These are phyloP conservation scores for Plestiodon gilberti DNA, from an alignment of 2,113 vertebrate genomes.

Conservation along the genomic window DNA sequence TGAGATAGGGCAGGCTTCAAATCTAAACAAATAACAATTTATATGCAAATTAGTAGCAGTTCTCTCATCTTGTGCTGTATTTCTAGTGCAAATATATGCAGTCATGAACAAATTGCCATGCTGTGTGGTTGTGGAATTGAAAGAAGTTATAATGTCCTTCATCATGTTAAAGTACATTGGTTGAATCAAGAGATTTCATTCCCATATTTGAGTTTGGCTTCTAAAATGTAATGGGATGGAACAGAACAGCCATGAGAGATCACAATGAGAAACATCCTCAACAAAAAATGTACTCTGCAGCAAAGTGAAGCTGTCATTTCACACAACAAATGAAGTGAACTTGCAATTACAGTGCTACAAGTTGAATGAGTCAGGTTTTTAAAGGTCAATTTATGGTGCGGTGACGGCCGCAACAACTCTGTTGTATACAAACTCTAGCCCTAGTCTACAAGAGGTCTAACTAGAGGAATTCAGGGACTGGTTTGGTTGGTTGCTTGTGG, in stretches of 20 bases:
- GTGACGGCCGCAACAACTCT: background rate
- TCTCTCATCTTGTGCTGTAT: too few relatives aligned
- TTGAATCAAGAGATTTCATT: background rate
- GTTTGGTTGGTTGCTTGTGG: background rate
- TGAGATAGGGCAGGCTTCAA: background rate
- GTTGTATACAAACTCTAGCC: background rate
- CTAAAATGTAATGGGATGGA: background rate
- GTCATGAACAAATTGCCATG: background rate
- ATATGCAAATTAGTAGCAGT: background rate
- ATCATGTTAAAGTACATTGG: background rate
- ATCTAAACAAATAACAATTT: background rate
- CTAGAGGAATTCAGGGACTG: background rate
- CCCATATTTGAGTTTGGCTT: background rate
- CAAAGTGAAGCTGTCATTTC: background rate
- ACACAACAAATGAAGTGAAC: background rate
- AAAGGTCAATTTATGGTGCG: background rate
- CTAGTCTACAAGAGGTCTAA: too few relatives aligned
- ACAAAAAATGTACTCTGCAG: background rate
- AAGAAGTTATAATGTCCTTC: background rate
- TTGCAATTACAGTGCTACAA: background rate
- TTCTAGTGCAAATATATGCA: too few relatives aligned
- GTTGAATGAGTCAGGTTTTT: background rate
- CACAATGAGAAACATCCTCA: background rate
- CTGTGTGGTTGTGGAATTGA: background rate
- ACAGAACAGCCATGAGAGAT: background rate